phyloP scores from a whole-genome alignment of 2,113 vertebrate genomes.

The Gallinago paraguaiae region DNA sequence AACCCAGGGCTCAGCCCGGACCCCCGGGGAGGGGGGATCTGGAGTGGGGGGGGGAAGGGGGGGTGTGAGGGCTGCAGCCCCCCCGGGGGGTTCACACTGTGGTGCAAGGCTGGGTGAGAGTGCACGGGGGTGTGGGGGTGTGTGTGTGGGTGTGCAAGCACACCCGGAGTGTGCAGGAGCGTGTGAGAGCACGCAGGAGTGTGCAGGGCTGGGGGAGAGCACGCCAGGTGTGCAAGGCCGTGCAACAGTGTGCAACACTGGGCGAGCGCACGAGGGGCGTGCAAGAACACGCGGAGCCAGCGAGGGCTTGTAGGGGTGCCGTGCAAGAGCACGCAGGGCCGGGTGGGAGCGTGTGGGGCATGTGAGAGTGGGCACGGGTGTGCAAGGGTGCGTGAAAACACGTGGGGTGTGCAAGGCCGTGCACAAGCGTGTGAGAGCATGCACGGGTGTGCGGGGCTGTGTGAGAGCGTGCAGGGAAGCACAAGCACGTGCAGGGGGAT shows the following conservation, averaged over 20 bases:
- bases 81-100: fast-evolving
- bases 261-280: neutral
- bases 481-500: too few relatives aligned
- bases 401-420: neutral
- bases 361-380: neutral
- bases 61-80: neutral
- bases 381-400: neutral
- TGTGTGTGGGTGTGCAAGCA: neutral
- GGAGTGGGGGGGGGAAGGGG: neutral
- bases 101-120: neutral
- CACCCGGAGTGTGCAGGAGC: neutral
- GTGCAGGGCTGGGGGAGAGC: neutral
- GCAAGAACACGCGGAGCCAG: neutral
- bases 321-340: neutral
- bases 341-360: fast-evolving
- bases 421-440: neutral
- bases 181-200: neutral
- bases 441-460: neutral
- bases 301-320: neutral
- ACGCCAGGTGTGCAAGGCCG: neutral
- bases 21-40: neutral
- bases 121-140: too few relatives aligned
- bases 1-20: neutral
- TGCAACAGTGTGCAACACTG: neutral
- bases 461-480: neutral